These are phyloP conservation scores for Drosophila vallismaia DNA, from an alignment of 2,888 invertebrate species.

Conservation along the genomic window DNA sequence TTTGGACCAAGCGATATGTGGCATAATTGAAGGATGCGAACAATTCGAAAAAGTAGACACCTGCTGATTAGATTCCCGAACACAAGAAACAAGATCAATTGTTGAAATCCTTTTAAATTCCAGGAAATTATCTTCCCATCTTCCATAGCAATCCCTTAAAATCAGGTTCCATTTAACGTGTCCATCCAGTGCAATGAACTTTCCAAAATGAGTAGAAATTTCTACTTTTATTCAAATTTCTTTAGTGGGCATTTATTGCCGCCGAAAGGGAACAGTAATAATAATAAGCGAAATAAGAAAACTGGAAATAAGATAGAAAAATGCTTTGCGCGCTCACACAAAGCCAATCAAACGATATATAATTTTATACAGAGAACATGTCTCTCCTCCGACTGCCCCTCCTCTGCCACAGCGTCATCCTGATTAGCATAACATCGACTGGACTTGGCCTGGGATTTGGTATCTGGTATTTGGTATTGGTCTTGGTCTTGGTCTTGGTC, in stretches of 20 bases:
- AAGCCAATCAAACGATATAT: slow-evolving; percentile 70
- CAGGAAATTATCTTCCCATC: slow-evolving; percentile 20
- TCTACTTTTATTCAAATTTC: slow-evolving; percentile 65
- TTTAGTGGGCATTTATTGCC: slow-evolving; percentile 55
- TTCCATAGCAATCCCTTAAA: background rate
- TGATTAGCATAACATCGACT: slow-evolving; percentile 69
- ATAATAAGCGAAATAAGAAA: slow-evolving; percentile 54
- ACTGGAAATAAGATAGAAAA: slow-evolving; percentile 52
- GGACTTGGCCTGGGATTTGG: slow-evolving; percentile 8
- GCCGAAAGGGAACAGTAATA: slow-evolving; percentile 54
- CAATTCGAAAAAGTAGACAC: slow-evolving; percentile 5
- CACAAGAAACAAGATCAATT: slow-evolving; percentile 3
- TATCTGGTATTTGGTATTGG: background rate
- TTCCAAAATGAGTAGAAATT: slow-evolving; percentile 47
- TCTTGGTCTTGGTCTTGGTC: background rate
- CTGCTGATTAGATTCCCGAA: slow-evolving; percentile 37
- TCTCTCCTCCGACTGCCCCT: slow-evolving; percentile 49
- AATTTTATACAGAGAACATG: slow-evolving; percentile 77
- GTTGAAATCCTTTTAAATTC: slow-evolving; percentile 59
- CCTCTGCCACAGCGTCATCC: slow-evolving; percentile 31
- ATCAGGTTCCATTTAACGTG: slow-evolving; percentile 5
- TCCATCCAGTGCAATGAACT: slow-evolving; percentile 62
- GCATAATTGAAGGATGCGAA: slow-evolving; percentile 52
- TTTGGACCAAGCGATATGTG: slow-evolving; percentile 36
- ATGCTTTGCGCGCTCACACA: slow-evolving; percentile 56